Evolutionary conservation across 2,888 invertebrate species (phyloP), one percentile per base, ranked within the genome.

Genomic region (Caprella mutica): DNA sequence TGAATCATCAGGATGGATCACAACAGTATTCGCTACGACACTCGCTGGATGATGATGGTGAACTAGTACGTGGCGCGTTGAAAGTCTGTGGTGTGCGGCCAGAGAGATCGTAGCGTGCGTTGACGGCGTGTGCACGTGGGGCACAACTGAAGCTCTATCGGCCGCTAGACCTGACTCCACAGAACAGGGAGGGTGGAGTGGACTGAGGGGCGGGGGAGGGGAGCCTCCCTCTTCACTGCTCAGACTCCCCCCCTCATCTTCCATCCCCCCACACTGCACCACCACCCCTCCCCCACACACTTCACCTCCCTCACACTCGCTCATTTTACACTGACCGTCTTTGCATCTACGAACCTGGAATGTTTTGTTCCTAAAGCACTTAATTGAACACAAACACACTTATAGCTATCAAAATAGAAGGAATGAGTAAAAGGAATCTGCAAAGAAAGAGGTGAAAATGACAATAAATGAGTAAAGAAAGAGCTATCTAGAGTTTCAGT

Each of bases 1-100:
- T 24, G 65, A 57, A 39, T 62, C 61, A 48, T 59, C 70, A 77
- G 76, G 70, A 38, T 55, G 48, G n/a, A 48, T 30, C 6, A 48
- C 48, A 27, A 48, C 50, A 33, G 58, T 17, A 48, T 58, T 52
- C 27, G 58, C 52, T 26, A 29, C 53, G 24, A 40, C 40, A 19
- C 23, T 52, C n/a, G 24, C 26, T 53, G 56, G 50, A 39, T 35
- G 39, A 27, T 59, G 55, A 43, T 59, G 55, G 40, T 62, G 52
- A 26, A 39, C 42, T n/a, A 44, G 50, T 14, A 23, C 54, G 33
- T 52, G 57, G 44, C 55, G 57, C 51, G 55, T 35, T 38, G 38
- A 48, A 43, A 44, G 61, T 48, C 48, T 48, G 39, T 51, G 55
- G 46, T 55, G 63, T 33, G 50, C 55, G 48, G 56, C 52, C 52